Base-by-base conservation (phyloP, 2,888 invertebrate species). In the Pachycephus smyrnensis region DNA sequence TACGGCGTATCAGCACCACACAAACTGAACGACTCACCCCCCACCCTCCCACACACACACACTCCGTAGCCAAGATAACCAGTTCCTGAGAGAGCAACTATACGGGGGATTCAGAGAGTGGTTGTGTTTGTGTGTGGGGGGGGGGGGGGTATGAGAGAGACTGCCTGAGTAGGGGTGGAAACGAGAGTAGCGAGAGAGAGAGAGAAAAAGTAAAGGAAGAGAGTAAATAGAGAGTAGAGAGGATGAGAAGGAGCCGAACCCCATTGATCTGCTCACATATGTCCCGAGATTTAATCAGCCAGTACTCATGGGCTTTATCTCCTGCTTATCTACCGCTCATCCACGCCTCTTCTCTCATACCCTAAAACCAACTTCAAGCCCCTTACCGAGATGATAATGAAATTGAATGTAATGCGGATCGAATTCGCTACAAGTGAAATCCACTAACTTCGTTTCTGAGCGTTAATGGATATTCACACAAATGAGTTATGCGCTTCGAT, bases 231-330 rank as follows among this genome's bases (percentile, higher is more conserved):
- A 55, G 1, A 55, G 9, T 15, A 55, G 55, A 55, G 55, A 55
- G 55, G 23, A 55, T 2, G 40, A 76, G 37, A 75, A 75, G 73
- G 76, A 79, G 78, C 73, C 32, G 83, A 84, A 83, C 82, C 82
- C 85, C 88, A 89, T 89, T 90, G 89, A 90, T 89, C 88, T 85
- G 83, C 84, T 88, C 90, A 82, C 91, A 91, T 91, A 91, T 91
- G 91, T 90, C 90, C 88, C 85, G 87, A 90, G 90, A 91, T 91
- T 91, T 90, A 91, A 91, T 91, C 91, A 90, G 89, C 85, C 88
- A 81, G 86, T 90, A 89, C 91, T 91, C 88, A 89, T 84, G 86
- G 55, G 86, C 86, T 87, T 89, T 89, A 89, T 90, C 88, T 88
- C 83, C 86, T 85, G 84, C 83, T 86, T 86, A 82, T 84, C 80